A percentile compares a stretch with the other conserved stretches of the same genome.
Conservation (phyloP, 2,888 invertebrate genomes). For the Melieria picta region DNA sequence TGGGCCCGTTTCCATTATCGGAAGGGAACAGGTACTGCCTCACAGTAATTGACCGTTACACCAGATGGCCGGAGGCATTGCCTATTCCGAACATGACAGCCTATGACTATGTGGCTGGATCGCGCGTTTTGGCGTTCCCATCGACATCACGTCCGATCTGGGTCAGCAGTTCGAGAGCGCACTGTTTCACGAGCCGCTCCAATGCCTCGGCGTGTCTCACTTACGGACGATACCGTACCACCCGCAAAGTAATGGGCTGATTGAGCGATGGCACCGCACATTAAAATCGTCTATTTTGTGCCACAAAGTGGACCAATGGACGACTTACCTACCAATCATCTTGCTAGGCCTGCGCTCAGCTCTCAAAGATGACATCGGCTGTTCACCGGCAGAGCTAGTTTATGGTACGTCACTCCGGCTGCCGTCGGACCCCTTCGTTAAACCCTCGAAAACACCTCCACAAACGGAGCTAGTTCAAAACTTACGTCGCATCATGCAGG, state of each 20-base stretch:
- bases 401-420: slow-evolving; percentile 47
- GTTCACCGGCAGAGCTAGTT: slow-evolving; percentile 51
- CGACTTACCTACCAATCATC: slow-evolving; percentile 27
- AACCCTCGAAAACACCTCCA: too few relatives aligned
- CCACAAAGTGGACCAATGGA: slow-evolving; percentile 39
- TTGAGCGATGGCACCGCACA: slow-evolving; percentile 43
- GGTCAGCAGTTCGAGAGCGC: slow-evolving; percentile 40
- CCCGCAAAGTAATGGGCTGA: slow-evolving; percentile 40
- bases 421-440: neutral
- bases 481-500: too few relatives aligned
- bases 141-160: slow-evolving; percentile 28
- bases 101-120: slow-evolving; percentile 60
- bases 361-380: slow-evolving; percentile 45
- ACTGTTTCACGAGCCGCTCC: slow-evolving; percentile 32
- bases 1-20: slow-evolving; percentile 60
- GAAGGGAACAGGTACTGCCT: slow-evolving; percentile 41
- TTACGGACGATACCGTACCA: slow-evolving; percentile 39
- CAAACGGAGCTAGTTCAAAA: too few relatives aligned
- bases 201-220: slow-evolving; percentile 34
- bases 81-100: slow-evolving; percentile 36
- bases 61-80: slow-evolving; percentile 31
- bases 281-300: slow-evolving; percentile 39
- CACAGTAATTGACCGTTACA: slow-evolving; percentile 18
- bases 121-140: slow-evolving; percentile 23
- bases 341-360: slow-evolving; percentile 34